Evolutionary conservation across 2,113 vertebrate species (phyloP), one percentile per base, ranked within the genome.

Genomic region (Mustela lutreola): DNA sequence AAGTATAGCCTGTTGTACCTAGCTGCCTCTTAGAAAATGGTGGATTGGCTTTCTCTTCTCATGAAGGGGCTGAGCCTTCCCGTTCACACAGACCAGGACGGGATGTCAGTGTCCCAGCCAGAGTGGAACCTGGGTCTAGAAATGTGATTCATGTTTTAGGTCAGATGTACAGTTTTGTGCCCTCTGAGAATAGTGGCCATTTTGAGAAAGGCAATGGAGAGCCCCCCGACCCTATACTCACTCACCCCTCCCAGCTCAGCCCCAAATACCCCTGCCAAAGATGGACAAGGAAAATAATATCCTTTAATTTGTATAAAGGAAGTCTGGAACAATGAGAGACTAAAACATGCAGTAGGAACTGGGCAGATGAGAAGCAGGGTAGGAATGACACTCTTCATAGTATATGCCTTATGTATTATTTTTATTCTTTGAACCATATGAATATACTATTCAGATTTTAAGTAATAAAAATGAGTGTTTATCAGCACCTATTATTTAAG

Each of bases 401-500:
- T 58, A 45, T 81, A 11, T 92, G 22, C 39, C 85, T 67, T 86
- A 53, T 79, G 45, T 56, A 22, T 88, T 80, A 19, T 56, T 88
- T 95, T 88, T 70, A 36, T 36, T 97, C 60, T 65, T 75, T 96
- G 36, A 95, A 87, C 28, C 14, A 33, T 56, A 39, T 65, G 15
- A 93, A 56, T 94, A 70, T 78, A 79, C 91, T 87, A 95, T 78
- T 93, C 36, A 92, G n/a, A 92, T 85, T 83, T 81, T 96, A 87
- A 93, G 70, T 96, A 90, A 58, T 86, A 70, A 82, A 83, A 92
- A 63, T 58, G 80, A 89, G 33, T 91, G 75, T 53, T 83, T 84
- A 97, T 87, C 91, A 86, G 7, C 15, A 92, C 73, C 31, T 81
- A 6, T 58, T 89, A 33, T 33, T 16, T 91, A 89, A 78, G 28